Evolutionary conservation across 2,113 vertebrate species (phyloP).

Genomic region (Hyaena hyaena): DNA sequence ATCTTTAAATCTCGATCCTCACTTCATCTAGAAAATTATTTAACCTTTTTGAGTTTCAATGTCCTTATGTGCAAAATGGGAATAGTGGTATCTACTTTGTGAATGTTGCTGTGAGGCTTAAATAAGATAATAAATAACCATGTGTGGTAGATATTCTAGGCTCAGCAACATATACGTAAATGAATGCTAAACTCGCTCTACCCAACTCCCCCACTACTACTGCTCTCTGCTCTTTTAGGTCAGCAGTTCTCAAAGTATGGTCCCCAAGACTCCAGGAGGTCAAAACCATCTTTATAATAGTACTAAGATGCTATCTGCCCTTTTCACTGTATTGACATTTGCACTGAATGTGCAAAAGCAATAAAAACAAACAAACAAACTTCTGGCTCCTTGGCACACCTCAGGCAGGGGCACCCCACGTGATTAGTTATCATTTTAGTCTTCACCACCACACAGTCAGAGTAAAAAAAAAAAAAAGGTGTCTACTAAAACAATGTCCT

Average conservation of each 20-base stretch:
- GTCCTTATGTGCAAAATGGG: constrained; percentile 25
- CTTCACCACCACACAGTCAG: not conserved
- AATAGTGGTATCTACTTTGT: not conserved
- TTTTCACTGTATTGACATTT: not conserved
- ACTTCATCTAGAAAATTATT: constrained; percentile 45
- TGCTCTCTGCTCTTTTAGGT: not conserved
- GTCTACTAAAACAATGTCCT: not conserved
- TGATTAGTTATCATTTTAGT: not conserved
- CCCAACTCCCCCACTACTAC: not conserved
- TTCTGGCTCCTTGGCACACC: not conserved
- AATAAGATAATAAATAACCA: not conserved
- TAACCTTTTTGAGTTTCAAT: not conserved
- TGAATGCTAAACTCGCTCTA: not conserved
- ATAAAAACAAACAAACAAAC: not conserved
- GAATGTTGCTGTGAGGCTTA: not conserved
- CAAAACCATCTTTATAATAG: not conserved
- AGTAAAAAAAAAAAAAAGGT: not conserved
- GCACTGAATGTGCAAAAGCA: not conserved
- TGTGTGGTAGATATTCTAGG: not conserved
- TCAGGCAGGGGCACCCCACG: not conserved
- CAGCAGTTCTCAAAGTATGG: not conserved
- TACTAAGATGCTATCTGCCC: not conserved
- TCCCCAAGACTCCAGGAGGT: not conserved
- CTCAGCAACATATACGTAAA: constrained; percentile 14
- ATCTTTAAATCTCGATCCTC: not conserved